phyloP scores from a whole-genome alignment of 2,888 invertebrate genomes.

The Arrhopalites spinosus region DNA sequence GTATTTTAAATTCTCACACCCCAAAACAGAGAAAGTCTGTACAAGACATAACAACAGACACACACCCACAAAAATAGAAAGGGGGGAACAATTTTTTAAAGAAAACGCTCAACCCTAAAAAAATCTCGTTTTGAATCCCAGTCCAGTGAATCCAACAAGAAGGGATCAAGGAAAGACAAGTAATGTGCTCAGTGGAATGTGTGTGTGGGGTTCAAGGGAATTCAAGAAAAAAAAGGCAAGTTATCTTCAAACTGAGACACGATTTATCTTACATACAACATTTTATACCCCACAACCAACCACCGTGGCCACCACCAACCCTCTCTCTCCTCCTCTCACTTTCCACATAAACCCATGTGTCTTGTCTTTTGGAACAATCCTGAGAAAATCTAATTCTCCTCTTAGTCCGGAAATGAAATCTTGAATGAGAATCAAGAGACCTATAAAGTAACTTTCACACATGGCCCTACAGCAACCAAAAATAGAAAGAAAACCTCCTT shows the following conservation, averaged over 20 bases:
- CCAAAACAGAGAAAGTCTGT: too few relatives aligned
- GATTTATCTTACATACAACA: background rate
- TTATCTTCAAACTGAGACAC: too few relatives aligned
- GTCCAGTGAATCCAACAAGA: too few relatives aligned
- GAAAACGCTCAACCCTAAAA: too few relatives aligned
- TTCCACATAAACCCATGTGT: background rate
- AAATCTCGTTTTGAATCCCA: too few relatives aligned
- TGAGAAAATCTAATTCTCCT: background rate
- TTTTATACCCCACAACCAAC: background rate
- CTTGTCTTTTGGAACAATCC: background rate
- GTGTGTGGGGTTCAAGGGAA: background rate
- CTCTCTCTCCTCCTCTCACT: background rate
- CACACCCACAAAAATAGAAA: too few relatives aligned
- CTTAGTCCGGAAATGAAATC: constrained; percentile 43
- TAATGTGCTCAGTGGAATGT: too few relatives aligned
- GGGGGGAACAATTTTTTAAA: too few relatives aligned
- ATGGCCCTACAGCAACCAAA: constrained; percentile 20
- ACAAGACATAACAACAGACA: too few relatives aligned
- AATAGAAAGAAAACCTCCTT: background rate
- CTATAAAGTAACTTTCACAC: constrained; percentile 37
- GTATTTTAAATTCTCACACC: too few relatives aligned
- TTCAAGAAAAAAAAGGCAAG: constrained; percentile 1
- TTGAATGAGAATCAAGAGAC: constrained; percentile 47
- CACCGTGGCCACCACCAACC: too few relatives aligned
- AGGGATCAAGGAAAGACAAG: too few relatives aligned